Conservation (phyloP, 2,113 vertebrate species). For the Ammodytes marinus region DNA sequence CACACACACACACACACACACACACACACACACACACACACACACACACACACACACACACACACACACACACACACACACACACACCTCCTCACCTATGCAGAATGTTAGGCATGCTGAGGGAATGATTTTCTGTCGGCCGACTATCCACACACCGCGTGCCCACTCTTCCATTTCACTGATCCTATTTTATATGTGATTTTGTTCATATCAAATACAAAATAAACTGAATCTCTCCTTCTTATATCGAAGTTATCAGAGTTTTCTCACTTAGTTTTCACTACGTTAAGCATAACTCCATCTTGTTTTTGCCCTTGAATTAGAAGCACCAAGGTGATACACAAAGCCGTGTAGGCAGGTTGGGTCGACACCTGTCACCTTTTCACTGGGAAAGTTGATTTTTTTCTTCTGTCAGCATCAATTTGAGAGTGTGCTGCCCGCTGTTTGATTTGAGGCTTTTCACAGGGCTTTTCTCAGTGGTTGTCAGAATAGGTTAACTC, state of each 20-base stretch:
- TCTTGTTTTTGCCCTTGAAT: slow-evolving; percentile 49
- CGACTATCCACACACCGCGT: slow-evolving; percentile 24
- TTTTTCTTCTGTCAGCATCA: slow-evolving; percentile 46
- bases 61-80: slow-evolving; percentile 9
- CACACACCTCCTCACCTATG: slow-evolving; percentile 22
- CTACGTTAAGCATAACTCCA: slow-evolving; percentile 2
- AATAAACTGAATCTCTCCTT: slow-evolving; percentile 22
- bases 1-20: slow-evolving; percentile 4
- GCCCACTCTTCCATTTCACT: slow-evolving; percentile 54
- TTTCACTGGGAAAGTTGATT: slow-evolving; percentile 43
- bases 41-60: slow-evolving; percentile 16
- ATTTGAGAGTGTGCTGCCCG: slow-evolving; percentile 24
- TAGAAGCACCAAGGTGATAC: slow-evolving; percentile 30
- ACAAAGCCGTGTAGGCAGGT: slow-evolving; percentile 40
- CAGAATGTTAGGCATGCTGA: slow-evolving; percentile 32
- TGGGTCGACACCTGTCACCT: slow-evolving; percentile 51
- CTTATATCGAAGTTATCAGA: background rate
- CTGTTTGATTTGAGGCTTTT: slow-evolving; percentile 28
- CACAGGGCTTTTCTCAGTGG: slow-evolving; percentile 14
- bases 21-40: slow-evolving; percentile 16
- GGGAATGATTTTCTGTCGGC: slow-evolving; percentile 57
- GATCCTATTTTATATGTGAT: slow-evolving; percentile 48
- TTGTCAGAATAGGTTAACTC: slow-evolving; percentile 29
- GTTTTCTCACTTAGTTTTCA: background rate
- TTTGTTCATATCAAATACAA: slow-evolving; percentile 33